Percentiles rank a stretch among this genome's conserved stretches.
Evolutionary conservation across 1,140 invertebrate species (phyloP).

Genomic region (Callitettix versicolor): DNA sequence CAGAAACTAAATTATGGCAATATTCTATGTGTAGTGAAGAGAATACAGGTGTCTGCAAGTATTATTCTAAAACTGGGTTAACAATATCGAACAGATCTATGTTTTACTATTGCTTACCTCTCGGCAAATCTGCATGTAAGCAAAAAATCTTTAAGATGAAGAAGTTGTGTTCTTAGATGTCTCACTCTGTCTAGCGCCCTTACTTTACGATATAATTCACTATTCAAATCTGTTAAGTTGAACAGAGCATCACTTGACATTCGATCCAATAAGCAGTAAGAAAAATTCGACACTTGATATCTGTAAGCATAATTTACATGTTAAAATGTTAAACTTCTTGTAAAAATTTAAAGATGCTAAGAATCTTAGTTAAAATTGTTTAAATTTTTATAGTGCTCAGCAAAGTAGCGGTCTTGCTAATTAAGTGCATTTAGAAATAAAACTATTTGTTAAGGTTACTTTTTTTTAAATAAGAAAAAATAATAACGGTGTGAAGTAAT

Average conservation of each 20-base stretch:
- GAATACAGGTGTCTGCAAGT: too few species aligned
- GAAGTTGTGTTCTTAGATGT: constrained; percentile 50
- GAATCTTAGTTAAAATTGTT: not conserved
- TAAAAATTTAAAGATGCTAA: not conserved
- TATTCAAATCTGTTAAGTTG: constrained; percentile 59
- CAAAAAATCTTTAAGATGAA: constrained; percentile 57
- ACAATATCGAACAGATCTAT: too few species aligned
- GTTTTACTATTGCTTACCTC: constrained; percentile 42
- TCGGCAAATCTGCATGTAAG: constrained; percentile 49
- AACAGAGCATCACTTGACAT: constrained; percentile 73
- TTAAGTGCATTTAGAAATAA: not conserved
- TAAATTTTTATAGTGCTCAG: not conserved
- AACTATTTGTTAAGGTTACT: too few species aligned
- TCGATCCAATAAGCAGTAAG: constrained; percentile 61
- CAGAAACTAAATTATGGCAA: too few species aligned
- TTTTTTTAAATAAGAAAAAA: not conserved
- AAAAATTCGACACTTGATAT: constrained; percentile 74
- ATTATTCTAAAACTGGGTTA: too few species aligned
- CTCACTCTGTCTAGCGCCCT: constrained; percentile 48
- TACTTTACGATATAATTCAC: constrained; percentile 49
- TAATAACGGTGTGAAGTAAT: not conserved
- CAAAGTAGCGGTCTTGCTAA: not conserved
- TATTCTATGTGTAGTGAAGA: too few species aligned
- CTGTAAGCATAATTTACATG: constrained; percentile 32
- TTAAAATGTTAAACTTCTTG: constrained; percentile 16